phyloP scores from a whole-genome alignment of 1,140 invertebrate species.

The Pogonomyrmex barbatus region DNA sequence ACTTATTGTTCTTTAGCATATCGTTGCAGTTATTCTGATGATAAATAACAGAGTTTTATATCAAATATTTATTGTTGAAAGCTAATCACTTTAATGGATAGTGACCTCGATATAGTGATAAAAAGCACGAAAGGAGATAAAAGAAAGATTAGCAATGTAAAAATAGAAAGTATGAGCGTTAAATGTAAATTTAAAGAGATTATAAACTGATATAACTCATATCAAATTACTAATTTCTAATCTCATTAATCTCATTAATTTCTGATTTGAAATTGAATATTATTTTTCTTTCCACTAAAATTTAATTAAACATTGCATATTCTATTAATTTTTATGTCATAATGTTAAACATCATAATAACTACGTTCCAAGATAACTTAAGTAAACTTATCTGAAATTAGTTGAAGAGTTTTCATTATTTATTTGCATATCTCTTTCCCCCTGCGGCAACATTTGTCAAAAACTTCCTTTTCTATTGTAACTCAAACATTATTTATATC shows the following conservation, averaged over 20 bases:
- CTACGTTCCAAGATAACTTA: neutral
- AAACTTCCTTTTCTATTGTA: neutral
- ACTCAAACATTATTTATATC: neutral
- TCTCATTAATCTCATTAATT: neutral
- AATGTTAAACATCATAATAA: neutral
- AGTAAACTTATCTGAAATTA: conserved; percentile 13
- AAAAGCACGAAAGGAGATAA: conserved; percentile 3
- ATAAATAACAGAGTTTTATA: conserved; percentile 17
- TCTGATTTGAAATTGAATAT: neutral
- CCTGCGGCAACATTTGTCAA: neutral
- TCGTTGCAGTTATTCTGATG: neutral
- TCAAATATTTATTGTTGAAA: neutral
- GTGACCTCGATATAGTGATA: neutral
- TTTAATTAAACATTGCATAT: neutral
- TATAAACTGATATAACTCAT: neutral
- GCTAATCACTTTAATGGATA: conserved; percentile 30
- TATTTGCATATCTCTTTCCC: neutral
- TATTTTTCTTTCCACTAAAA: neutral
- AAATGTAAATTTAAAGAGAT: neutral
- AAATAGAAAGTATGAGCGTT: neutral
- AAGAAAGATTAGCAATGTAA: neutral
- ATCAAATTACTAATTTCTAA: neutral
- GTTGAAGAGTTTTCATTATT: neutral
- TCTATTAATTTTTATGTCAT: neutral
- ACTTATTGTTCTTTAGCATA: neutral